Conservation (phyloP, 2,888 invertebrate genomes). For the Coenonympha glycerion region DNA sequence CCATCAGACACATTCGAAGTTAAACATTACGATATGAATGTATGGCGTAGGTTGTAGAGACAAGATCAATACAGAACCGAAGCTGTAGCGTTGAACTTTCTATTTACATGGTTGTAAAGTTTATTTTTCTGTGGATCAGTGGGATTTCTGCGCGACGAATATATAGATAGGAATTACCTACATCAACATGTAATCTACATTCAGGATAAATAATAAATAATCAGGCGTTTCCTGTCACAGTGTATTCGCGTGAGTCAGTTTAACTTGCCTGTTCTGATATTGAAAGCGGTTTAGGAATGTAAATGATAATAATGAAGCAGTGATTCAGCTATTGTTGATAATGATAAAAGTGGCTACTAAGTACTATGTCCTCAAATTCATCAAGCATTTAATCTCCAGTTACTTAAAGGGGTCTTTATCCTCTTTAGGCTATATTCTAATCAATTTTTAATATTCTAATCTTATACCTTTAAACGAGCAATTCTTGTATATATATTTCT, state of each 20-base stretch:
- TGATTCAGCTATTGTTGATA: no score
- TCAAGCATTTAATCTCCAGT: no score
- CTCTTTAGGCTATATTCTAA: no score
- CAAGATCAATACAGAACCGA: background rate
- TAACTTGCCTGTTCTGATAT: background rate
- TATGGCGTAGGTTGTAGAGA: background rate
- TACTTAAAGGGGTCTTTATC: no score
- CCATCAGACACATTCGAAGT: background rate
- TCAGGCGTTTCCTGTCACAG: background rate
- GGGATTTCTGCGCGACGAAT: background rate
- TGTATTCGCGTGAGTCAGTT: background rate
- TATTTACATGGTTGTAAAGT: background rate
- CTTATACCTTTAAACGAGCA: no score
- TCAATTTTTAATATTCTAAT: no score
- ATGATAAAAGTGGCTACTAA: no score
- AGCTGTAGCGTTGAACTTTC: background rate
- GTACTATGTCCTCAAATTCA: no score
- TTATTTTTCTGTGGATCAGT: background rate
- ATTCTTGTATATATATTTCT: no score
- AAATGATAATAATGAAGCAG: no score
- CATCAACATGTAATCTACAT: no score
- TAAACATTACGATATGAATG: background rate
- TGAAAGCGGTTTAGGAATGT: background rate
- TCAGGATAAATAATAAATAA: no score
- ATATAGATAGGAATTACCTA: background rate